phyloP scores from a whole-genome alignment of 2,113 vertebrate species.

The Chiloscyllium plagiosum region DNA sequence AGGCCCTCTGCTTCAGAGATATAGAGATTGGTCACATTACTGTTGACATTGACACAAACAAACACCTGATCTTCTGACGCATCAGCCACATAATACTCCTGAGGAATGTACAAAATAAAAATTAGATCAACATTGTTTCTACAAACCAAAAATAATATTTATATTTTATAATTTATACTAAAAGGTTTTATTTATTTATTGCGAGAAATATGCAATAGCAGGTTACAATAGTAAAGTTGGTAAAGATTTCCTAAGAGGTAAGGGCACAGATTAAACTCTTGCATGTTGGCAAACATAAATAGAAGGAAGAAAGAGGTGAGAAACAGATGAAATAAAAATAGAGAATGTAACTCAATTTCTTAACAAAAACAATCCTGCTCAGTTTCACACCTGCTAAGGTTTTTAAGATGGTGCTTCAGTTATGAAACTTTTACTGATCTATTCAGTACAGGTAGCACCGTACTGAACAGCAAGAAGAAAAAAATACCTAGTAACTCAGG shows the following conservation, averaged over 20 bases:
- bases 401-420: neutral
- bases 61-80: conserved; percentile 96
- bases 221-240: neutral
- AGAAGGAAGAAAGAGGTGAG: neutral
- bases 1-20: conserved; percentile 91
- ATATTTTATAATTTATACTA: neutral
- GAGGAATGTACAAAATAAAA: conserved; percentile 37
- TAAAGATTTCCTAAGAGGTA: neutral
- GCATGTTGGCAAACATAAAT: neutral
- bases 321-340: neutral
- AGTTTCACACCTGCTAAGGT: neutral
- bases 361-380: neutral
- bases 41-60: conserved; percentile 86
- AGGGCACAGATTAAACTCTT: neutral
- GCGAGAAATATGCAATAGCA: neutral
- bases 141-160: neutral
- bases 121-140: neutral
- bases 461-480: neutral
- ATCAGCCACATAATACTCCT: conserved; percentile 93
- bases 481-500: neutral
- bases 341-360: neutral
- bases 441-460: neutral
- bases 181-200: neutral
- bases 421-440: neutral
- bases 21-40: conserved; percentile 88